These are phyloP conservation scores for Mystacides longicornis DNA, from an alignment of 2,888 invertebrate genomes.

Conservation along the genomic window DNA sequence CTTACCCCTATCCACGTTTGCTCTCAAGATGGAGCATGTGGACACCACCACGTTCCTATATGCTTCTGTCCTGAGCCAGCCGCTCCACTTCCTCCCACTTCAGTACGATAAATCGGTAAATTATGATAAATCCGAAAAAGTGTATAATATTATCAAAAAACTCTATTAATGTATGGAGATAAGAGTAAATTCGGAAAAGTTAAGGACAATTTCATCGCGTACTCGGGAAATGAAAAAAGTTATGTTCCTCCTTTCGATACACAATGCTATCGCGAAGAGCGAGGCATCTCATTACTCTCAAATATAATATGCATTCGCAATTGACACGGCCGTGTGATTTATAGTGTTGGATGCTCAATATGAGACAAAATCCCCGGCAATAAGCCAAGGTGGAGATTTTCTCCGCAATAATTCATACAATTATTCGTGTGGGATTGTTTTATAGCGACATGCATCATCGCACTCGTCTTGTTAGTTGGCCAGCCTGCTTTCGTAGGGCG, in stretches of 20 bases:
- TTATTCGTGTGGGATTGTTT: slow-evolving; percentile 24
- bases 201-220: too few species aligned
- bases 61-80: not conserved
- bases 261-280: not conserved
- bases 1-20: not conserved
- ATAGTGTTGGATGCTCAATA: not conserved
- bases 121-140: too few species aligned
- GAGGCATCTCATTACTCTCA: not conserved
- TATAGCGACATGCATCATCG: slow-evolving; percentile 23
- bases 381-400: slow-evolving; percentile 16
- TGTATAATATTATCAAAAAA: too few species aligned
- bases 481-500: slow-evolving; percentile 4
- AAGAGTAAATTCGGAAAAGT: too few species aligned
- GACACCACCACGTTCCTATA: not conserved
- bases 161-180: too few species aligned
- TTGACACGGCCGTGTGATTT: not conserved
- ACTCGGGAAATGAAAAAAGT: too few species aligned
- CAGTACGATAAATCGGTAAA: too few species aligned
- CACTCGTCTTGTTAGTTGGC: slow-evolving; percentile 4
- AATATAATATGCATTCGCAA: slow-evolving; percentile 1
- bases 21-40: not conserved
- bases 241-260: too few species aligned
- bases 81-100: not conserved
- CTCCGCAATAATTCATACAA: slow-evolving; percentile 23
- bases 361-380: slow-evolving; percentile 7